phyloP scores from a whole-genome alignment of 2,113 vertebrate species.

The Ia io region DNA sequence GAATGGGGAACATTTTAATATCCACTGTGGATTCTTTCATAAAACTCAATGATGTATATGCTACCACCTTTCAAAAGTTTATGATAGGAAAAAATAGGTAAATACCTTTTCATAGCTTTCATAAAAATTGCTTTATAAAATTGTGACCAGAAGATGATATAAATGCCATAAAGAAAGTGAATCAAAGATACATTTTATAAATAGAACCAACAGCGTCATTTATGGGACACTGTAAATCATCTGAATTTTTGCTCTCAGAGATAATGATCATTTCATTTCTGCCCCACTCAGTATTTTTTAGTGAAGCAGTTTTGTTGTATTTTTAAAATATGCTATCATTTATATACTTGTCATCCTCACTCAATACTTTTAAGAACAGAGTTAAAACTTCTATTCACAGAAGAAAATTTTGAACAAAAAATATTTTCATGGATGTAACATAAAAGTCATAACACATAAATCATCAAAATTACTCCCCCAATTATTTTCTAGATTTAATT shows the following conservation, averaged over 20 bases:
- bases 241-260: constrained; percentile 6
- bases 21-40: neutral
- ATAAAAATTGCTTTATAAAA: constrained; percentile 43
- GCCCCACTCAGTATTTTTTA: neutral
- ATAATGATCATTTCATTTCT: neutral
- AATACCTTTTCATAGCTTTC: neutral
- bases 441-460: neutral
- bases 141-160: neutral
- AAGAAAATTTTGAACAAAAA: neutral
- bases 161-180: constrained; percentile 9
- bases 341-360: neutral
- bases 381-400: neutral
- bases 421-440: neutral
- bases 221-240: constrained; percentile 25
- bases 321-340: neutral
- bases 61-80: constrained; percentile 8
- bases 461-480: neutral
- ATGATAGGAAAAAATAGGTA: neutral
- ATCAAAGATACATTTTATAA: neutral
- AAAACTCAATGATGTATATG: neutral
- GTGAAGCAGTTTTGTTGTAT: neutral
- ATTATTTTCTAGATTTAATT: neutral
- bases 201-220: neutral
- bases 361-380: neutral
- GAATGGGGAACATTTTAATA: neutral